These are phyloP conservation scores for Apocrypta bakeri DNA, from an alignment of 1,140 invertebrate species.

Conservation along the genomic window DNA sequence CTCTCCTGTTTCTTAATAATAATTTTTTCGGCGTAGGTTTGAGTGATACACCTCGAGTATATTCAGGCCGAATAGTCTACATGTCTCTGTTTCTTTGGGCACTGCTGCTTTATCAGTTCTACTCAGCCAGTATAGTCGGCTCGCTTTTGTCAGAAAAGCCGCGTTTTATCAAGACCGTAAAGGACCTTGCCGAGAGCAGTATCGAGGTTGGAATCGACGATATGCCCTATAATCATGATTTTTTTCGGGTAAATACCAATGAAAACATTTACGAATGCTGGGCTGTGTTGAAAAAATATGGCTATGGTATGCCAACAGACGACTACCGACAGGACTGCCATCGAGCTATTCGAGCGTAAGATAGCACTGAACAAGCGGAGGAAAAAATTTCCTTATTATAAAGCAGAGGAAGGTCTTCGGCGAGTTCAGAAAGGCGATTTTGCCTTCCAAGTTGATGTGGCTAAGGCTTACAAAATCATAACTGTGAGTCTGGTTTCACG, in stretches of 20 bases:
- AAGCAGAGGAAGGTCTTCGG: conserved; percentile 64
- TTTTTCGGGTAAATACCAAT: conserved; percentile 77
- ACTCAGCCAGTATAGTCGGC: conserved; percentile 83
- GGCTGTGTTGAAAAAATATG: neutral
- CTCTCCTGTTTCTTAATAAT: no score
- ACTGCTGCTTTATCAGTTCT: conserved; percentile 81
- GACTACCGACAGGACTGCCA: conserved; percentile 22
- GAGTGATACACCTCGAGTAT: conserved; percentile 71
- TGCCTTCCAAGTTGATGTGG: conserved; percentile 78
- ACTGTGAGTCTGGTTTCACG: conserved; percentile 62
- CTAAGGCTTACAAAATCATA: conserved; percentile 77
- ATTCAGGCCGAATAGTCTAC: conserved; percentile 77
- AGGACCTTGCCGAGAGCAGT: conserved; percentile 77
- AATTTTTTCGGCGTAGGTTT: no score
- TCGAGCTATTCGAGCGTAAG: conserved; percentile 60
- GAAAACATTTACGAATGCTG: neutral
- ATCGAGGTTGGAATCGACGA: conserved; percentile 79
- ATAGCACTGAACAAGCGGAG: conserved; percentile 60
- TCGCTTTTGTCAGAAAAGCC: conserved; percentile 80
- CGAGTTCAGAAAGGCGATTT: conserved; percentile 72
- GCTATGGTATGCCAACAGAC: no score
- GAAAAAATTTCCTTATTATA: conserved; percentile 51
- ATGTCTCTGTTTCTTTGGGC: conserved; percentile 79
- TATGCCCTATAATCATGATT: conserved; percentile 78
- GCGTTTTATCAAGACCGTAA: conserved; percentile 78